phyloP scores from a whole-genome alignment of 2,888 invertebrate genomes.

The Caenorhabditis afra region DNA sequence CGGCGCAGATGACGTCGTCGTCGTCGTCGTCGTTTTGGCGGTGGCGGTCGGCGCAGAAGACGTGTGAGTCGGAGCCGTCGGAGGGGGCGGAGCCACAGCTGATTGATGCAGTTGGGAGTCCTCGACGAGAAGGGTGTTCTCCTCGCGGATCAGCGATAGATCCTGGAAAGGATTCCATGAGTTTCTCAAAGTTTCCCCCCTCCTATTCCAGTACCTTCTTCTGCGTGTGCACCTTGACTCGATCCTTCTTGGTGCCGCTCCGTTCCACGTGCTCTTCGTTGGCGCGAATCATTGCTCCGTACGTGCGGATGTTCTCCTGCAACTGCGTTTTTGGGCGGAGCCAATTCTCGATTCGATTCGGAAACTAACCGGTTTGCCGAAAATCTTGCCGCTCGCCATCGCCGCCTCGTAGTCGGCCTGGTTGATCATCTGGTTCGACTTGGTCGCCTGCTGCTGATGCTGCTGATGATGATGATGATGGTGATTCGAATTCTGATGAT shows the following conservation, averaged over 20 bases:
- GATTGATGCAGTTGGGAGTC: constrained; percentile 34
- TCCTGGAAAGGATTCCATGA: constrained; percentile 34
- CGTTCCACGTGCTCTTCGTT: constrained; percentile 51
- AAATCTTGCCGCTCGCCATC: constrained; percentile 53
- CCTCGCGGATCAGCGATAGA: constrained; percentile 56
- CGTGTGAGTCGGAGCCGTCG: no score
- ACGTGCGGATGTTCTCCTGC: constrained; percentile 56
- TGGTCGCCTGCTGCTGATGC: no score
- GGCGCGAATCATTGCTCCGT: constrained; percentile 53
- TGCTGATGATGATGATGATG: neutral
- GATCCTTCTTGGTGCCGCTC: constrained; percentile 26
- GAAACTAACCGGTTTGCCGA: constrained; percentile 49
- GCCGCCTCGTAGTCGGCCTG: constrained; percentile 55
- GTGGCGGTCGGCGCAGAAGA: neutral
- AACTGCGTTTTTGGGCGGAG: neutral
- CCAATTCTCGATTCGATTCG: no score
- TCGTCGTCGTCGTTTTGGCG: no score
- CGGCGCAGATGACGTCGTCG: no score
- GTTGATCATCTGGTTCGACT: constrained; percentile 34
- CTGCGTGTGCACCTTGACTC: constrained; percentile 13
- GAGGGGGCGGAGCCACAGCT: neutral
- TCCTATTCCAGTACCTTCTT: constrained; percentile 45
- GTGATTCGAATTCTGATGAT: constrained; percentile 8
- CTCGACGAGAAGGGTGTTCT: constrained; percentile 46
- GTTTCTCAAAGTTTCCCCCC: no score